Evolutionary conservation across 2,888 invertebrate genomes (phyloP).

Genomic region (Nephrotoma appendiculata): DNA sequence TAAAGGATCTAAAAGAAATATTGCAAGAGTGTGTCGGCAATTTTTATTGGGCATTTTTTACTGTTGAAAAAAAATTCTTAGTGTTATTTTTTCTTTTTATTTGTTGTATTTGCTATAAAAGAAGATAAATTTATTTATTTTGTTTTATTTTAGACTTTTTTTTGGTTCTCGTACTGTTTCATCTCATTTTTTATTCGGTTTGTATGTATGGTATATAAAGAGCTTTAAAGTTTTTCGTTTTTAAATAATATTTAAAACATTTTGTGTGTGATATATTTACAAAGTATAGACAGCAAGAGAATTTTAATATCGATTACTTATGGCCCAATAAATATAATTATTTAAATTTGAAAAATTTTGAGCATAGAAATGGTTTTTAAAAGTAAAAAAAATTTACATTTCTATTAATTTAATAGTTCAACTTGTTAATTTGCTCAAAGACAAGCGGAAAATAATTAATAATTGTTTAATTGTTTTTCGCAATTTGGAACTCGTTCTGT

Average conservation of each 20-base stretch:
- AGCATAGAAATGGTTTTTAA: not conserved
- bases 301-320: not conserved
- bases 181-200: constrained; percentile 1
- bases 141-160: not conserved
- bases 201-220: not conserved
- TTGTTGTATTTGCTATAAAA: not conserved
- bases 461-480: not conserved
- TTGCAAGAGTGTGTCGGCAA: constrained; percentile 36
- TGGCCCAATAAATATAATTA: not conserved
- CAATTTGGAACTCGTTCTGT: not conserved
- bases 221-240: not conserved
- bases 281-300: not conserved
- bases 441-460: not conserved
- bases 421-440: not conserved
- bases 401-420: not conserved
- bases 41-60: constrained; percentile 35
- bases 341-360: not conserved
- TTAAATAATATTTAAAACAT: not conserved
- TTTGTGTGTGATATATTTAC: not conserved
- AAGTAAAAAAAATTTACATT: not conserved
- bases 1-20: constrained; percentile 36
- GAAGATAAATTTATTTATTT: constrained; percentile 4
- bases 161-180: not conserved
- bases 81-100: constrained; percentile 1
- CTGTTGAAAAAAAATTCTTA: not conserved